Evolutionary conservation across 92 coral and sea anemone genomes (phyloP).

Genomic region (Isaurus tuberculatus): DNA sequence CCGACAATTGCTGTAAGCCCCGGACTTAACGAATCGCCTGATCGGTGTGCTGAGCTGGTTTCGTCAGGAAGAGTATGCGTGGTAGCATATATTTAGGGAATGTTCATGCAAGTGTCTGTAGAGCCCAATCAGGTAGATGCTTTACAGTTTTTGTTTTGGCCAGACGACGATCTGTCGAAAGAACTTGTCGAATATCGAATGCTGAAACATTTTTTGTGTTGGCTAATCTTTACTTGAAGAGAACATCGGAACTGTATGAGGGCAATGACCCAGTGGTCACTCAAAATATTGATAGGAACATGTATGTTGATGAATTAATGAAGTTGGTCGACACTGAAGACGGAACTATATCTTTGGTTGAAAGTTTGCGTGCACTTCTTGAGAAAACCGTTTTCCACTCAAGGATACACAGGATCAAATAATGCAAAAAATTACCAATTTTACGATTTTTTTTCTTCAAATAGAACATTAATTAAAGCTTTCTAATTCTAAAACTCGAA

Average conservation of each 20-base stretch:
- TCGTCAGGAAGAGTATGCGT: constrained; percentile 44
- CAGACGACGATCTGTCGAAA: constrained; percentile 47
- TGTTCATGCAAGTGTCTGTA: constrained; percentile 52
- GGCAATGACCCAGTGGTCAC: constrained; percentile 32
- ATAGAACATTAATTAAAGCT: too few relatives aligned
- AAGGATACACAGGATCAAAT: too few relatives aligned
- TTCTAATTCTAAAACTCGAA: too few relatives aligned
- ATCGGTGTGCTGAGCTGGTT: constrained; percentile 52
- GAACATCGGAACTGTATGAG: constrained; percentile 33
- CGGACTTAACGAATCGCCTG: constrained; percentile 48
- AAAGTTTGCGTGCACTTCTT: constrained; percentile 33
- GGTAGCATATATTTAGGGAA: constrained; percentile 50
- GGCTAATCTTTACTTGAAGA: constrained; percentile 53
- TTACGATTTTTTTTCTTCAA: too few relatives aligned
- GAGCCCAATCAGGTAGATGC: constrained; percentile 22
- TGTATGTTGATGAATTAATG: constrained; percentile 66
- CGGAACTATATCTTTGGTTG: constrained; percentile 32
- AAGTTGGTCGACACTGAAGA: constrained; percentile 44
- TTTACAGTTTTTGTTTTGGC: constrained; percentile 60
- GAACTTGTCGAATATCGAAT: constrained; percentile 57
- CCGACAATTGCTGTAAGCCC: constrained; percentile 43
- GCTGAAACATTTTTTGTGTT: constrained; percentile 44
- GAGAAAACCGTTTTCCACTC: constrained; percentile 52
- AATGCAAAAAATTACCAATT: too few relatives aligned
- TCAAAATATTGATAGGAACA: constrained; percentile 45